Evolutionary conservation across 2,888 invertebrate species (phyloP).

Genomic region (Corythucha ciliata): DNA sequence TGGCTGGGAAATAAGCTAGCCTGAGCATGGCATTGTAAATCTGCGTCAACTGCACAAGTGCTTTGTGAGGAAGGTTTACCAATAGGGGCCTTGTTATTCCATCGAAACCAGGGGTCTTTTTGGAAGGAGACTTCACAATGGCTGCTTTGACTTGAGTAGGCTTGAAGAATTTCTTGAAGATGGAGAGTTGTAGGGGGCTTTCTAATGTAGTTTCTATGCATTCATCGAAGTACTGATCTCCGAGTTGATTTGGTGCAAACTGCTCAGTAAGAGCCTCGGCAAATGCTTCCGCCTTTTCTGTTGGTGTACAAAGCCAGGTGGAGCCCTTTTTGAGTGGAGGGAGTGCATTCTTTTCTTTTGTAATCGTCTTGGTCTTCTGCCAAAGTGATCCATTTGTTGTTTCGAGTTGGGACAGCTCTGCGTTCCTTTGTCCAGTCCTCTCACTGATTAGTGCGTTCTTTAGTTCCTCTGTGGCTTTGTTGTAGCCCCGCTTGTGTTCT

Average conservation of each 20-base stretch:
- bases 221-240: not conserved
- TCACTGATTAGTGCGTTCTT: not conserved
- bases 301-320: slow-evolving; percentile 4
- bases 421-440: slow-evolving; percentile 6
- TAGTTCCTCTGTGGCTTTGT: slow-evolving; percentile 11
- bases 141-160: slow-evolving; percentile 13
- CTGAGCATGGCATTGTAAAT: too few species aligned
- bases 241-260: not conserved
- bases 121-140: too few species aligned
- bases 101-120: too few species aligned
- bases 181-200: slow-evolving; percentile 12
- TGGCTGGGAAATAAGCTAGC: too few species aligned
- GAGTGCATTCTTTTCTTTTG: slow-evolving; percentile 9
- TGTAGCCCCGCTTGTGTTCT: slow-evolving; percentile 5
- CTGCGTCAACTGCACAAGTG: too few species aligned
- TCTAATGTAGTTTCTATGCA: not conserved
- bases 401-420: slow-evolving; percentile 10
- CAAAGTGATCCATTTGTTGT: slow-evolving; percentile 3
- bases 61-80: too few species aligned
- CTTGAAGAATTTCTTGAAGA: slow-evolving; percentile 7
- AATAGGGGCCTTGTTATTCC: too few species aligned
- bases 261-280: not conserved
- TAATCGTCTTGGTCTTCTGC: slow-evolving; percentile 2
- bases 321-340: slow-evolving; percentile 13
- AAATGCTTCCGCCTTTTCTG: slow-evolving; percentile 13